These are phyloP conservation scores for Gryon sp. DNA, from an alignment of 1,140 invertebrate species.

Conservation along the genomic window DNA sequence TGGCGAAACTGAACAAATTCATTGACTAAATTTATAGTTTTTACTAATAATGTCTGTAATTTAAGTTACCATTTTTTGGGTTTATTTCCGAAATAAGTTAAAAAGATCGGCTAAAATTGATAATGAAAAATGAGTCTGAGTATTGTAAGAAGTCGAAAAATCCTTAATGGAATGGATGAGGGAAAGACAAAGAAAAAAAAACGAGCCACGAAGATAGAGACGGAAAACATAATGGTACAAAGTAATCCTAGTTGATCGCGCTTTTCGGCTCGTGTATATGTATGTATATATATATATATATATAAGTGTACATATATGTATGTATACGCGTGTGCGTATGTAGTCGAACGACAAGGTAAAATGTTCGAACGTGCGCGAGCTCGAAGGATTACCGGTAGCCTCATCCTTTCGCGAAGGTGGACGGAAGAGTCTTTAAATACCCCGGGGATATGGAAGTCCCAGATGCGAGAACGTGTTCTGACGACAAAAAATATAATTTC, in stretches of 20 bases:
- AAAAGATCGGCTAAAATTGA: no score
- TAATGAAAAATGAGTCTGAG: no score
- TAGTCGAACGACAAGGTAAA: slow-evolving; percentile 49
- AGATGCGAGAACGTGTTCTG: slow-evolving; percentile 74
- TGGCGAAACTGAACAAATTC: no score
- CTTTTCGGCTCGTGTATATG: slow-evolving; percentile 71
- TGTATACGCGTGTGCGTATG: slow-evolving; percentile 41
- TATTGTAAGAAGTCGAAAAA: slow-evolving; percentile 22
- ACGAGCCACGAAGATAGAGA: slow-evolving; percentile 64
- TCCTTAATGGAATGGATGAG: slow-evolving; percentile 36
- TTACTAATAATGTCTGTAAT: no score
- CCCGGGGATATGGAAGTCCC: slow-evolving; percentile 75
- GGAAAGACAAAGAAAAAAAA: slow-evolving; percentile 54
- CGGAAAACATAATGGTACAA: slow-evolving; percentile 75
- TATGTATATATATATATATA: no score
- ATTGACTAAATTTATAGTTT: no score
- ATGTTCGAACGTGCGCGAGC: slow-evolving; percentile 69
- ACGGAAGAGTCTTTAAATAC: slow-evolving; percentile 78
- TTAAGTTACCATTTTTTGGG: no score
- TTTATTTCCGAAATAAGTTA: no score
- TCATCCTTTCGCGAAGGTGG: slow-evolving; percentile 69
- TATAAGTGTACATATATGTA: no score
- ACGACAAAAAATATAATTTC: slow-evolving; percentile 78
- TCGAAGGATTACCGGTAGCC: slow-evolving; percentile 75
- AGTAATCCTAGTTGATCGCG: slow-evolving; percentile 79